phyloP scores from a whole-genome alignment of 2,113 vertebrate genomes.

The Anguilla japonica region DNA sequence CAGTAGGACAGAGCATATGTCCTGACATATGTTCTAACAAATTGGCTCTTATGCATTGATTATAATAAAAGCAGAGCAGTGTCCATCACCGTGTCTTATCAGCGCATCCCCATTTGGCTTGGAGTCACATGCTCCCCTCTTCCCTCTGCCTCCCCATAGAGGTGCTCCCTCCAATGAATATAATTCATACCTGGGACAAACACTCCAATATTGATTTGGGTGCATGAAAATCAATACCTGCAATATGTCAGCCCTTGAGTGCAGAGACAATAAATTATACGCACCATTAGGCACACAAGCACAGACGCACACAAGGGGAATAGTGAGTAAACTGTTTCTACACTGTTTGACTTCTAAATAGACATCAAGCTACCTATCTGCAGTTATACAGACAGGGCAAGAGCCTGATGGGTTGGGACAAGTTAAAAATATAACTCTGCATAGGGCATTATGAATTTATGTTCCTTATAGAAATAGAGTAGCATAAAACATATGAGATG shows the following conservation, averaged over 20 bases:
- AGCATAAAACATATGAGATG: background rate
- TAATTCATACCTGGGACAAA: conserved; percentile 13
- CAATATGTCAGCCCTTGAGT: conserved; percentile 65
- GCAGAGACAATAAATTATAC: conserved; percentile 48
- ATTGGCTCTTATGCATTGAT: conserved; percentile 20
- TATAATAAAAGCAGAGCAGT: conserved; percentile 32
- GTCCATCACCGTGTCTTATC: conserved; percentile 38
- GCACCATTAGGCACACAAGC: conserved; percentile 44
- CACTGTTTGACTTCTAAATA: conserved; percentile 29
- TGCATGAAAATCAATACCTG: conserved; percentile 65
- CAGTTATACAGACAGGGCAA: background rate
- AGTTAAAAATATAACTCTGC: background rate
- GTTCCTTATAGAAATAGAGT: background rate
- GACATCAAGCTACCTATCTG: conserved; percentile 26
- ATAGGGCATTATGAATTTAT: background rate
- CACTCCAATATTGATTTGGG: conserved; percentile 48
- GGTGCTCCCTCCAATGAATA: background rate
- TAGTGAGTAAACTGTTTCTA: conserved; percentile 28
- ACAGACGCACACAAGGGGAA: conserved; percentile 20
- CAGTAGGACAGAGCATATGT: conserved; percentile 38
- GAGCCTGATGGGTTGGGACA: background rate
- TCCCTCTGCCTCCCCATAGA: background rate
- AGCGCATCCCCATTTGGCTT: conserved; percentile 21
- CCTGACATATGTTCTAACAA: conserved; percentile 44
- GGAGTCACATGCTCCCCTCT: background rate